phyloP scores from a whole-genome alignment of 2,888 invertebrate genomes.

The Agrochola macilenta region DNA sequence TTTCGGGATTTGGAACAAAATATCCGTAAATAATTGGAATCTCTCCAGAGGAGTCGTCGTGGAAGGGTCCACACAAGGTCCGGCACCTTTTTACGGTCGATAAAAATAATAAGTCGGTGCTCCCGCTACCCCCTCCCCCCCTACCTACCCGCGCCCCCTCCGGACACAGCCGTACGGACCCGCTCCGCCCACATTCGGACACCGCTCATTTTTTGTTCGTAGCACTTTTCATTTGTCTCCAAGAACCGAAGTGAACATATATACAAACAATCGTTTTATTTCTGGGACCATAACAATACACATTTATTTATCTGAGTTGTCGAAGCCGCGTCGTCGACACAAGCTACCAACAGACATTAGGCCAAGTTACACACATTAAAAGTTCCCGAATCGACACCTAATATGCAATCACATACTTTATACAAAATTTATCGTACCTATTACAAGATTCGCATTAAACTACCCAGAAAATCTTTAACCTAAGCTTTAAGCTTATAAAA shows the following conservation, averaged over 20 bases:
- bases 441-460: constrained; percentile 91
- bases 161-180: constrained; percentile 64
- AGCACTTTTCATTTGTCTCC: constrained; percentile 73
- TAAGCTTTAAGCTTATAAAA: constrained; percentile 92
- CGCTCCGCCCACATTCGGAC: constrained; percentile 82
- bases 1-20: constrained; percentile 85
- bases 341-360: constrained; percentile 86
- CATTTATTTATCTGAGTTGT: constrained; percentile 63
- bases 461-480: constrained; percentile 91
- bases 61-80: constrained; percentile 84
- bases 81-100: constrained; percentile 89
- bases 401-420: constrained; percentile 91
- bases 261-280: constrained; percentile 54
- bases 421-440: constrained; percentile 90
- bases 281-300: constrained; percentile 58
- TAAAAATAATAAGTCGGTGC: constrained; percentile 88
- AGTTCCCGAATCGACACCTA: constrained; percentile 89
- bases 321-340: constrained; percentile 59
- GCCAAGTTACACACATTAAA: constrained; percentile 90
- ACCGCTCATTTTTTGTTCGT: constrained; percentile 89
- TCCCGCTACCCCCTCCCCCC: constrained; percentile 63
- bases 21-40: constrained; percentile 88
- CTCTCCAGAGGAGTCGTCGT: constrained; percentile 82
- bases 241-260: constrained; percentile 59
- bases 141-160: constrained; percentile 59